These are phyloP conservation scores for Myopa testacea DNA, from an alignment of 2,888 invertebrate species.

Conservation along the genomic window DNA sequence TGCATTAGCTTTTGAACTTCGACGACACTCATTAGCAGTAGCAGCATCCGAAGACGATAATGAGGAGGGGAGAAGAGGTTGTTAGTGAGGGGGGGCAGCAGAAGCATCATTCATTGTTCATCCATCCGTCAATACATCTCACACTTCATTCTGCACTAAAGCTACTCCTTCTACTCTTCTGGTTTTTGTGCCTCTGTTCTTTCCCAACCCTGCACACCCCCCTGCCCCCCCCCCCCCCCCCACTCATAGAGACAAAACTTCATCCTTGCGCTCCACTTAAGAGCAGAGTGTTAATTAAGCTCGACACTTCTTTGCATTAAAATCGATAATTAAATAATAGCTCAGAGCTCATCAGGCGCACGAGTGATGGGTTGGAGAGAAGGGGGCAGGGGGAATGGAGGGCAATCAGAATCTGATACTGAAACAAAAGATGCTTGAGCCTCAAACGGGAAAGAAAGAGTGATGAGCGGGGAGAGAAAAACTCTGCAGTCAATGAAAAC, in stretches of 20 bases:
- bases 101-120: conserved; percentile 2
- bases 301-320: conserved; percentile 35
- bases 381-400: too few species aligned
- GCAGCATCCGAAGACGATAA: background rate
- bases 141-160: background rate
- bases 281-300: conserved; percentile 31
- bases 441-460: too few species aligned
- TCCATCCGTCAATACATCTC: background rate
- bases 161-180: background rate
- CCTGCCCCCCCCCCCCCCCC: background rate
- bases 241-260: background rate
- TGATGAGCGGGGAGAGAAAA: too few species aligned
- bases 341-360: background rate
- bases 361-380: background rate
- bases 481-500: too few species aligned
- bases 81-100: background rate
- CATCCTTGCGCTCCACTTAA: background rate
- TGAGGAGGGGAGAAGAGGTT: background rate
- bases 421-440: too few species aligned
- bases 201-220: background rate
- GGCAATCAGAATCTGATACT: too few species aligned
- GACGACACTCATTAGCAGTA: conserved; percentile 27
- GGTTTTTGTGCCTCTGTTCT: background rate
- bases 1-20: conserved; percentile 36
- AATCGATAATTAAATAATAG: conserved; percentile 42